Conservation (phyloP, 2,888 invertebrate genomes). For the Matsumyia berberina region DNA sequence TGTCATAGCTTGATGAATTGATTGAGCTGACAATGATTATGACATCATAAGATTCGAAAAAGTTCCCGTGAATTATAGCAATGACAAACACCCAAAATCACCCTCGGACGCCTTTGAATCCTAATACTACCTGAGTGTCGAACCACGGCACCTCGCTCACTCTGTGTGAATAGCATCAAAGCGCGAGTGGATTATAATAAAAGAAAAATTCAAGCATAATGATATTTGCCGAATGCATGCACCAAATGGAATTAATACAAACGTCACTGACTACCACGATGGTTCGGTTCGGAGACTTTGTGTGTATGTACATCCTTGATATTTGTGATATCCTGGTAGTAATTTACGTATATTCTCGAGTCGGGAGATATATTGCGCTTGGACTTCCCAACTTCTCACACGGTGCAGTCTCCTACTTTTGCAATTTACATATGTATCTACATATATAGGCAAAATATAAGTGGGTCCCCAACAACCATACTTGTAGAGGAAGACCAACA, state of each 20-base stretch:
- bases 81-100: too few relatives aligned
- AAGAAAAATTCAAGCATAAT: too few relatives aligned
- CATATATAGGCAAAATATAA: conserved; percentile 34
- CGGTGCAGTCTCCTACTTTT: conserved; percentile 15
- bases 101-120: too few relatives aligned
- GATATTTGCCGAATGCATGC: conserved; percentile 60
- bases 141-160: too few relatives aligned
- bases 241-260: conserved; percentile 53
- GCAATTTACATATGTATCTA: conserved; percentile 48
- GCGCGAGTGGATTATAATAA: too few relatives aligned
- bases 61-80: too few relatives aligned
- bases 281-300: conserved; percentile 10
- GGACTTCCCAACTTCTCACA: conserved; percentile 8
- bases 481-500: not conserved
- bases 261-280: conserved; percentile 36
- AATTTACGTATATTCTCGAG: conserved; percentile 59
- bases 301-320: conserved; percentile 11
- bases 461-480: not conserved
- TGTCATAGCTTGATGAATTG: too few relatives aligned
- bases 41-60: too few relatives aligned
- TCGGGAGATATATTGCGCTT: conserved; percentile 43
- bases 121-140: too few relatives aligned
- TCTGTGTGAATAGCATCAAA: too few relatives aligned
- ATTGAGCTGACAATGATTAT: too few relatives aligned
- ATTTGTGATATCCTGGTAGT: conserved; percentile 53